These are phyloP conservation scores for Eutolmus rufibarbis DNA, from an alignment of 2,888 invertebrate genomes.

Conservation along the genomic window DNA sequence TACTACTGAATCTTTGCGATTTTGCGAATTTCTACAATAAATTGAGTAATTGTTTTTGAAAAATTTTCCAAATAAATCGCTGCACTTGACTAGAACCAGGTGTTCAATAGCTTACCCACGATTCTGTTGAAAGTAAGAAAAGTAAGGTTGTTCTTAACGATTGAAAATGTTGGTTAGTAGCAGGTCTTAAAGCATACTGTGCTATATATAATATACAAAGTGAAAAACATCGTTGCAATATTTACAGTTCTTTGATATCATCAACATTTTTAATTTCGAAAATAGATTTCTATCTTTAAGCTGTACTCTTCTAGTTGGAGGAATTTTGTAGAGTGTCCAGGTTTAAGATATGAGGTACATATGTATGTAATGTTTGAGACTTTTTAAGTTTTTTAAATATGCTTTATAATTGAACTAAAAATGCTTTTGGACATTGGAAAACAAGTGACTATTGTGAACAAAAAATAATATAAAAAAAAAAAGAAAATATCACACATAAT, in stretches of 20 bases:
- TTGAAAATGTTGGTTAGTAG: background rate
- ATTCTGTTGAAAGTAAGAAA: slow-evolving; percentile 20
- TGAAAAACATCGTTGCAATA: background rate
- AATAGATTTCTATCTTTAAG: background rate
- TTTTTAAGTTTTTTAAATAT: background rate
- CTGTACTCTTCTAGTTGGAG: background rate
- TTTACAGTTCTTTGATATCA: background rate
- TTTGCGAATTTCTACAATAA: background rate
- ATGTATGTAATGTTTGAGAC: background rate
- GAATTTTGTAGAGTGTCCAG: background rate
- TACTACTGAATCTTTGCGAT: background rate
- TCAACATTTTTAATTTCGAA: background rate
- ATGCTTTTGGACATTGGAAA: too few species aligned
- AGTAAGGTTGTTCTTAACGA: background rate
- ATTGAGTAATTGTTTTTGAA: background rate
- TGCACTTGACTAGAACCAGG: slow-evolving; percentile 53
- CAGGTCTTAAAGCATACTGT: background rate
- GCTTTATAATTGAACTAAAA: too few species aligned
- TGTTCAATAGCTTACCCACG: slow-evolving; percentile 69
- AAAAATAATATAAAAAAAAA: background rate
- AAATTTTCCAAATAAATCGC: background rate
- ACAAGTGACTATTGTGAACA: too few species aligned
- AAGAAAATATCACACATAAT: background rate
- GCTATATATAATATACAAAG: background rate
- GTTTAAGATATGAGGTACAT: background rate